Evolutionary conservation across 23 tunicate species (phyloP), one percentile per base, ranked within the genome.

Genomic region (Pegea sp.): DNA sequence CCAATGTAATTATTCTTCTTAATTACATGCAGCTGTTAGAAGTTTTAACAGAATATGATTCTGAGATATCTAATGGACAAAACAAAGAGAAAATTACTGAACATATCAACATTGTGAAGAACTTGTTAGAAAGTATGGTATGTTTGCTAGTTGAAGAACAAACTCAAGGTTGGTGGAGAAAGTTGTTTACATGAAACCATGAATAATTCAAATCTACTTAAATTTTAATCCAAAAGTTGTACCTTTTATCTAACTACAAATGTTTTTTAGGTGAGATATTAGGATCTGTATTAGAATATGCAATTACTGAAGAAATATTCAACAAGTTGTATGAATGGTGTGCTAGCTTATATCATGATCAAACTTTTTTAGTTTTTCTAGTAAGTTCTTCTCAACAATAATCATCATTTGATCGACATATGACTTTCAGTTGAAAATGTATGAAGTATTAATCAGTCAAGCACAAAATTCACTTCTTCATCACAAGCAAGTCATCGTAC

Each of bases 391-490:
- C 16, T 22, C n/a, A n/a, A n/a, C n/a, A n/a, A n/a, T n/a, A n/a
- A n/a, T n/a, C n/a, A n/a, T n/a, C n/a, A n/a, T n/a, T n/a, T n/a
- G n/a, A n/a, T n/a, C n/a, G n/a, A n/a, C n/a, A n/a, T n/a, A n/a
- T n/a, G n/a, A n/a, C n/a, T 51, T 57, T 46, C 66, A 72, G 71
- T 34, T 84, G 0, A 84, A 84, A 53, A 61, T 84, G 4, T 84
- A 84, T 53, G 95, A 84, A 57, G 95, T 84, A 5, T 33, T 84
- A 20, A 84, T 84, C 30, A 84, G 95, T 31, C 95, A 84, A 51
- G 95, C 81, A 18, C 81, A 84, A 26, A 68, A 68, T 58, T 84
- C 95, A 32, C 54, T 84, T 64, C 44, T 84, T 16, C 95, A 84
- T 59, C 95, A 84, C 63, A 84, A 68, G 55, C 95, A 84, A 33